Conservation (phyloP, 2,113 vertebrate species). For the Chitala chitala region DNA sequence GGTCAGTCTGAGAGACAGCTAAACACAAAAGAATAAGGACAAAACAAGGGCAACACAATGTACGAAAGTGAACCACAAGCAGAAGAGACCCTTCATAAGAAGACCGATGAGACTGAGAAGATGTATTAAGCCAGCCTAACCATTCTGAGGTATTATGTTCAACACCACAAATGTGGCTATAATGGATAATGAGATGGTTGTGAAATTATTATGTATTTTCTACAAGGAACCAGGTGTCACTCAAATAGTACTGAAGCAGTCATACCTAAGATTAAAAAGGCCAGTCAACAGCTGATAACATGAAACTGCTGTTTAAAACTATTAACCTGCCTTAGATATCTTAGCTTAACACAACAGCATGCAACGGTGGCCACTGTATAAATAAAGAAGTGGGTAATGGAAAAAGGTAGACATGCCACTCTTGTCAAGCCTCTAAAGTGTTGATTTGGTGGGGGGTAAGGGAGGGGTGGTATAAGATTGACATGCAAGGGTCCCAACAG, state of each 20-base stretch:
- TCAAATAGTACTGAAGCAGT: background rate
- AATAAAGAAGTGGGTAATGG: too few species aligned
- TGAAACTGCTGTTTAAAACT: background rate
- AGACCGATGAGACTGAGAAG: background rate
- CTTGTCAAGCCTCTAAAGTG: too few species aligned
- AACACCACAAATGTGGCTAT: background rate
- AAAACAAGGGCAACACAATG: slow-evolving; percentile 9
- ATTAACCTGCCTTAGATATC: too few species aligned
- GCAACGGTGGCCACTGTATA: too few species aligned
- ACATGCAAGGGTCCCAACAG: too few species aligned
- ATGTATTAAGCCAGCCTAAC: background rate
- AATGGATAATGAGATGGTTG: background rate
- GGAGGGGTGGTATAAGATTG: too few species aligned
- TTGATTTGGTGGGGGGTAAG: too few species aligned
- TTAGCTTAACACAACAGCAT: too few species aligned
- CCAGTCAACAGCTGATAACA: background rate
- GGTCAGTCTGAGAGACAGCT: background rate
- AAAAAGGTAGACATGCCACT: too few species aligned
- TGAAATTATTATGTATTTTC: background rate
- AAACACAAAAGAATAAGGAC: slow-evolving; percentile 19
- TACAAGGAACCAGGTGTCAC: background rate
- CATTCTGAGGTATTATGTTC: background rate
- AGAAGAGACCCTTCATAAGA: background rate
- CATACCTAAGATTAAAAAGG: background rate
- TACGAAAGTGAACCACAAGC: background rate